phyloP scores from a whole-genome alignment of 2,888 invertebrate species.

The Stegophylla sp. region DNA sequence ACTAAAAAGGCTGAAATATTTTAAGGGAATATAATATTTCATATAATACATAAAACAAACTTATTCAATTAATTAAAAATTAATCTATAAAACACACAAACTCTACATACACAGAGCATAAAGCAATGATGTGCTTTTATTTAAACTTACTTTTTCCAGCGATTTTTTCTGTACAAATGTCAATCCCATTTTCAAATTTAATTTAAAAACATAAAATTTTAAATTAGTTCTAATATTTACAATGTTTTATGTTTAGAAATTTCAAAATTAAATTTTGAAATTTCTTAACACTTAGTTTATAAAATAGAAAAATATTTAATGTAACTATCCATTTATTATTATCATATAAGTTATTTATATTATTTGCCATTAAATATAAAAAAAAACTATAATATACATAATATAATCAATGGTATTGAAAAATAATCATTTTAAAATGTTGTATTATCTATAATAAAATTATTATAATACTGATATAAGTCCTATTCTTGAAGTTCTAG shows the following conservation, averaged over 20 bases:
- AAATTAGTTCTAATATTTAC: constrained; percentile 52
- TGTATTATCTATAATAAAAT: neutral
- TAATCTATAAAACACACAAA: constrained; percentile 17
- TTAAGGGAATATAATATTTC: too few species aligned
- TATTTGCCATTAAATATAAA: neutral
- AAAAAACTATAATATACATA: too few species aligned
- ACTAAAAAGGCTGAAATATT: neutral
- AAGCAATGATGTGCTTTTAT: constrained; percentile 18
- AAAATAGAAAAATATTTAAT: neutral
- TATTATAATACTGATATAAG: neutral
- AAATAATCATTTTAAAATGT: neutral
- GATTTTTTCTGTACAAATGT: constrained; percentile 77
- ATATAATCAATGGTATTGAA: neutral
- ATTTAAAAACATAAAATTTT: constrained; percentile 42
- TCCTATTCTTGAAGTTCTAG: neutral
- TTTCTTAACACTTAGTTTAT: neutral
- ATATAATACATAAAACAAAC: neutral
- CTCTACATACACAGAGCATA: constrained; percentile 12
- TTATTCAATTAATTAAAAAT: constrained; percentile 16
- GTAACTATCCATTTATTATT: constrained; percentile 7
- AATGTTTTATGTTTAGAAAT: constrained; percentile 31
- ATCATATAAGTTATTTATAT: neutral
- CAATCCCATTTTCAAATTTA: constrained; percentile 38
- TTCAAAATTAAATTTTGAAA: constrained; percentile 16
- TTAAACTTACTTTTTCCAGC: constrained; percentile 92